Percentiles rank a stretch among this genome's conserved stretches.
Conservation (phyloP, 1,140 invertebrate species). For the Drosophila biarmipes region DNA sequence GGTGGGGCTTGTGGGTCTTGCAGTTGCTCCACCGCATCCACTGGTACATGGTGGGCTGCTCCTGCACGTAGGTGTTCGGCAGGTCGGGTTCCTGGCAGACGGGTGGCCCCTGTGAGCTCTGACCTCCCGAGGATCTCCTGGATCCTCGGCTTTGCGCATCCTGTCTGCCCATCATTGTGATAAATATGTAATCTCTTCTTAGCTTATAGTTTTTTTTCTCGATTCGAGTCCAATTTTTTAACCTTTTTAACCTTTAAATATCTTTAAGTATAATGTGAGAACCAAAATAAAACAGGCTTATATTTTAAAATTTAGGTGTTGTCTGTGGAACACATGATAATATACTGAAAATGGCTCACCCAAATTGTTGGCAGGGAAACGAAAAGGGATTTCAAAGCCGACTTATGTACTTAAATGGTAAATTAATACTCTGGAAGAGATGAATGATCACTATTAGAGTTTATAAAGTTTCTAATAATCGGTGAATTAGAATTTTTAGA, state of each 20-base stretch:
- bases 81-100: slow-evolving; percentile 9
- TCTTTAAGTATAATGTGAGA: background rate
- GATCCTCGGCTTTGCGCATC: background rate
- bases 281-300: slow-evolving; percentile 25
- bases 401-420: background rate
- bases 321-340: slow-evolving; percentile 3
- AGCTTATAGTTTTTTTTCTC: background rate
- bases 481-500: no score
- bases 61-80: background rate
- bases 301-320: slow-evolving; percentile 38
- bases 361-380: background rate
- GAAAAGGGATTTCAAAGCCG: background rate
- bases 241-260: background rate
- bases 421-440: no score
- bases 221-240: slow-evolving; percentile 36
- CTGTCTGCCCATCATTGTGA: slow-evolving; percentile 2
- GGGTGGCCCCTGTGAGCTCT: background rate
- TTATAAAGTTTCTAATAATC: no score
- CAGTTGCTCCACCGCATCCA: slow-evolving; percentile 52
- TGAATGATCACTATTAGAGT: no score
- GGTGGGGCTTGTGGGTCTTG: slow-evolving; percentile 16
- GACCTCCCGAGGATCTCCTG: background rate
- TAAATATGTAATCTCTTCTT: background rate
- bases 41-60: slow-evolving; percentile 10
- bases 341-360: background rate